A percentile compares a stretch with the other conserved stretches of the same genome.
Evolutionary conservation across 2,888 invertebrate genomes (phyloP).

Genomic region (Metellina segmentata): DNA sequence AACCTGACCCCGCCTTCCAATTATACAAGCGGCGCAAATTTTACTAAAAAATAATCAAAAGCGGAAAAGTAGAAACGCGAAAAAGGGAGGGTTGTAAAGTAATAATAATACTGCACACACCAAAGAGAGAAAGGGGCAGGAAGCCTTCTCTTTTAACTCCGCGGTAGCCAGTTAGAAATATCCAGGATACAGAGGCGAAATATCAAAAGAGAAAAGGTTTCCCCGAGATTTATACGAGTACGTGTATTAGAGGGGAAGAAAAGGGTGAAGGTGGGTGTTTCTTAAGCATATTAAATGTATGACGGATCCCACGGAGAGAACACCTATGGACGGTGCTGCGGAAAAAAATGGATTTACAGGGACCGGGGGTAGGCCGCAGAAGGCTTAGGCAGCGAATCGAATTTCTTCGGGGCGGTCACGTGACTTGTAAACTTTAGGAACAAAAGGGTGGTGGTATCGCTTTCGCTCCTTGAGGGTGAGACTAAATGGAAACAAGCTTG

Average conservation of each 20-base stretch:
- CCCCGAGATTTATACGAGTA: conserved; percentile 64
- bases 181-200: conserved; percentile 62
- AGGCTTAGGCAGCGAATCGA: conserved; percentile 60
- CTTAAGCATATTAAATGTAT: conserved; percentile 69
- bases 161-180: conserved; percentile 73
- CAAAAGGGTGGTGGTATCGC: conserved; percentile 41
- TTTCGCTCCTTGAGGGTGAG: conserved; percentile 5
- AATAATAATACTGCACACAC: neutral
- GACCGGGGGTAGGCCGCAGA: conserved; percentile 57
- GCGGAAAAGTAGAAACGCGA: conserved; percentile 25
- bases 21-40: conserved; percentile 70
- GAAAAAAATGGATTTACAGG: conserved; percentile 57
- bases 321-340: conserved; percentile 38
- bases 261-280: conserved; percentile 17
- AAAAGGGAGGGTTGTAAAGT: neutral
- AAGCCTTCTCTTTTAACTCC: too few relatives aligned
- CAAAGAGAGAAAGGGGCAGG: conserved; percentile 2
- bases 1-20: conserved; percentile 58
- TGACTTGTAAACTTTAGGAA: conserved; percentile 34
- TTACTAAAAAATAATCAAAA: conserved; percentile 37
- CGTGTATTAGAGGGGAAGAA: conserved; percentile 53
- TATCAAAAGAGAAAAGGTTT: conserved; percentile 39
- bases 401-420: conserved; percentile 60
- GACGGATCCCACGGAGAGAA: conserved; percentile 17
- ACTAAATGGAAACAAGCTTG: neutral